Evolutionary conservation across 1,140 invertebrate species (phyloP).

Genomic region (Drosophila aff.): DNA sequence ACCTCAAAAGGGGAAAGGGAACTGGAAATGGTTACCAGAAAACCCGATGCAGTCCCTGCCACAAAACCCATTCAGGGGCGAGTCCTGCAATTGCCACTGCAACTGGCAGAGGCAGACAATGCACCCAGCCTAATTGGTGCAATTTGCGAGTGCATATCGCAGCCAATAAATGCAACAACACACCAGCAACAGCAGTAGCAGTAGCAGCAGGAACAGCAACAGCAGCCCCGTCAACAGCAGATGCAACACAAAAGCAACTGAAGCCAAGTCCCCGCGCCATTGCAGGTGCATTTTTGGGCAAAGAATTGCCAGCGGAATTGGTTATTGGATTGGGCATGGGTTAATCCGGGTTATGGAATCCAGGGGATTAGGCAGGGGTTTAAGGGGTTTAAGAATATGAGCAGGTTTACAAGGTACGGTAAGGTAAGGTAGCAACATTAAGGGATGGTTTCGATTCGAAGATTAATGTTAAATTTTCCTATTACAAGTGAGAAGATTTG

Average conservation of each 20-base stretch:
- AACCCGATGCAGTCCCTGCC: slow-evolving; percentile 14
- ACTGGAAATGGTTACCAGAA: slow-evolving; percentile 29
- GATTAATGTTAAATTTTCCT: too few species aligned
- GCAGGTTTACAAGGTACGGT: too few species aligned
- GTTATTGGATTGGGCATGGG: background rate
- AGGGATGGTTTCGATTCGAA: background rate
- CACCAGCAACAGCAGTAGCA: background rate
- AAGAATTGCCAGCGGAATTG: slow-evolving; percentile 8
- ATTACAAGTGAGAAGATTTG: background rate
- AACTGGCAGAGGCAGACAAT: slow-evolving; percentile 60
- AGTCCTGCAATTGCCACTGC: slow-evolving; percentile 28
- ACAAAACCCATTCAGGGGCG: slow-evolving; percentile 37
- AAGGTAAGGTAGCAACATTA: too few species aligned
- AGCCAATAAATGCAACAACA: slow-evolving; percentile 45
- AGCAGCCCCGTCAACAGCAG: slow-evolving; percentile 41
- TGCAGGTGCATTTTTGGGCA: slow-evolving; percentile 55
- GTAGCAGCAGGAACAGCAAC: slow-evolving; percentile 4
- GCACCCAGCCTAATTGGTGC: slow-evolving; percentile 74
- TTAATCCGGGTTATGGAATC: slow-evolving; percentile 22
- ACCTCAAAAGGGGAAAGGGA: slow-evolving; percentile 16
- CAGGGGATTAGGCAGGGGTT: background rate
- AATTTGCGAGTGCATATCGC: slow-evolving; percentile 80
- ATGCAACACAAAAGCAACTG: slow-evolving; percentile 68
- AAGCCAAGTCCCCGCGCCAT: slow-evolving; percentile 27
- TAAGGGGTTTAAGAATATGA: background rate